These are phyloP conservation scores for Spisula subtruncata DNA, from an alignment of 2,888 invertebrate species.

Conservation along the genomic window DNA sequence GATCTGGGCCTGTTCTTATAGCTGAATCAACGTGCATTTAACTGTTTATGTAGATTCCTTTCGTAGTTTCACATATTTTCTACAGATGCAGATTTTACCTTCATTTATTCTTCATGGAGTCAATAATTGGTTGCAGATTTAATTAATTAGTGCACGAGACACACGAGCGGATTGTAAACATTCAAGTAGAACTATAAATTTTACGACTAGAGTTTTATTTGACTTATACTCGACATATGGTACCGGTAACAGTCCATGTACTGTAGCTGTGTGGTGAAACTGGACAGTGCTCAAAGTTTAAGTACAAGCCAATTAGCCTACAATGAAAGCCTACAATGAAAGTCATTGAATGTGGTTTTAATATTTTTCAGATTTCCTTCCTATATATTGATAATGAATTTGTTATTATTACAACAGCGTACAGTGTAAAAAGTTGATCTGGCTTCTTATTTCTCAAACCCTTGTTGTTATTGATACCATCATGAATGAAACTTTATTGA, in stretches of 20 bases:
- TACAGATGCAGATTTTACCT: no score
- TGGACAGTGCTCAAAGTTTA: neutral
- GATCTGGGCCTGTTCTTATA: no score
- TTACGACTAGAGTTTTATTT: neutral
- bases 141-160: slow-evolving; percentile 1
- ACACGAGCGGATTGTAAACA: neutral
- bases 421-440: no score
- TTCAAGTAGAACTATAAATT: neutral
- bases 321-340: neutral
- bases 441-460: no score
- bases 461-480: no score
- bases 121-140: neutral
- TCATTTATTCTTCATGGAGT: neutral
- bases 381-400: neutral
- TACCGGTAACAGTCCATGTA: neutral
- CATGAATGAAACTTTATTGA: no score
- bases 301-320: neutral
- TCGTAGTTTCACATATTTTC: no score
- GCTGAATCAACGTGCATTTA: no score
- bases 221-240: neutral
- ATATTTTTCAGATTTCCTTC: neutral
- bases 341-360: neutral
- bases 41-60: no score
- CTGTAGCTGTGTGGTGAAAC: neutral
- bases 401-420: neutral